Base-by-base conservation (phyloP, 1,140 invertebrate species). In the Tyrophagus putrescentiae region DNA sequence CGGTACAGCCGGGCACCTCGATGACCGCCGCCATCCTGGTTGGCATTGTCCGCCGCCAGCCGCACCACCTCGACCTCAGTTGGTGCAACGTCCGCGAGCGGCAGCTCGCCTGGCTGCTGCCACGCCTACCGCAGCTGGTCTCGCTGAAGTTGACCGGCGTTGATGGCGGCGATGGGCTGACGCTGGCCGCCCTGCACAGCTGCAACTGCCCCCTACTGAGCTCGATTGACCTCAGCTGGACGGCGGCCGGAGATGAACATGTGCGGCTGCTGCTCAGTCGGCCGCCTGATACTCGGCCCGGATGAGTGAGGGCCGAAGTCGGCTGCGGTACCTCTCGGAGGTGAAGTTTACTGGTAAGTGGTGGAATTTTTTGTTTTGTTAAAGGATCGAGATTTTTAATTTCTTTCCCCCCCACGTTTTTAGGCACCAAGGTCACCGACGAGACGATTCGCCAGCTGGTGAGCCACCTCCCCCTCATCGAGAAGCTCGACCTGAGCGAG, bases 1-100 rank as follows among this genome's bases (percentile, higher is more conserved):
- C 87, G 67, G 79, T 92, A 7, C 3, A 1, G 5, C 69, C 70
- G 6, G 66, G 66, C 33, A 71, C 68, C 32, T 80, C 80, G 63
- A 77, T 92, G 45, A 83, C 81, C 2, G 81, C 83, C 1, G 75
- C 77, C 4, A 80, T 87, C 64, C 69, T 93, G 44, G 80, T 82
- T 3, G 85, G 84, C 0, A 84, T 93, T 56, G 83, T 87, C n/a
- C 79, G 87, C 2, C 77, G 89, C 0, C 91, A 96, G 71, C 91
- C 92, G 1, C 77, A 81, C 63, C 76, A 75, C 58, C 73, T 95
- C 0, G 78, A 80, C 2, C 74, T 95, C 13, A 84, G 87, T 70
- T 92, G 87, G 84, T 85, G 85, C 23, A 81, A 83, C 62, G 78
- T 94, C 28, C 85, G 83, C 21, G 82, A 87, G 62, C 77, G 83